Evolutionary conservation across 2,113 vertebrate genomes (phyloP).

Genomic region (Megaptera novaeangliae): DNA sequence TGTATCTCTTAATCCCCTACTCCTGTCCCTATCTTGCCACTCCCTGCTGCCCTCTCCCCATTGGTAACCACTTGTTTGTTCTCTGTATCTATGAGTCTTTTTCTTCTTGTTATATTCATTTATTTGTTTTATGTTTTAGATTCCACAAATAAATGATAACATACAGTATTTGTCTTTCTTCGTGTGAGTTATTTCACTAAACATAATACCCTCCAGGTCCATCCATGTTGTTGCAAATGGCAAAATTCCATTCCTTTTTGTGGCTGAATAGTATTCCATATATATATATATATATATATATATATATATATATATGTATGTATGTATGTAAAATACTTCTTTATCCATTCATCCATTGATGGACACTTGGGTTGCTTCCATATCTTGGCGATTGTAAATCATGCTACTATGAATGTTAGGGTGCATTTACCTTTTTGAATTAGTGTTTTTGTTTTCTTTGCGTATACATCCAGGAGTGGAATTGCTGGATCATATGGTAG

Average conservation of each 20-base stretch:
- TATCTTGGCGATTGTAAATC: too few relatives aligned
- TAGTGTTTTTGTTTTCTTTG: neutral
- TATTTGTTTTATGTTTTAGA: neutral
- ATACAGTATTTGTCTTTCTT: neutral
- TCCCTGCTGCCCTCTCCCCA: neutral
- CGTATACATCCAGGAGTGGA: too few relatives aligned
- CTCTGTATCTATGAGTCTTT: neutral
- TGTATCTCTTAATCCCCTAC: neutral
- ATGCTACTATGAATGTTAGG: neutral
- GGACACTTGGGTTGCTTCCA: too few relatives aligned
- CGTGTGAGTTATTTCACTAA: neutral
- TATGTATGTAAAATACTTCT: too few relatives aligned
- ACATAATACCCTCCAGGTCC: neutral
- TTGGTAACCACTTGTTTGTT: neutral
- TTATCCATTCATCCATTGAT: too few relatives aligned
- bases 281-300: too few relatives aligned
- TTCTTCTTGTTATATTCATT: neutral
- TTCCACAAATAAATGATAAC: neutral
- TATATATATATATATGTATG: too few relatives aligned
- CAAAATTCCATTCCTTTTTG: too few relatives aligned
- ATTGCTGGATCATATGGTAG: too few relatives aligned
- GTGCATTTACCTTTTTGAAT: neutral
- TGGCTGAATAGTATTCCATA: too few relatives aligned
- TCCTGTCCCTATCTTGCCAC: neutral
- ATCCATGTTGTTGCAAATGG: too few relatives aligned